Evolutionary conservation across 1,140 invertebrate genomes (phyloP).

Genomic region (Sitobion miscanthi): DNA sequence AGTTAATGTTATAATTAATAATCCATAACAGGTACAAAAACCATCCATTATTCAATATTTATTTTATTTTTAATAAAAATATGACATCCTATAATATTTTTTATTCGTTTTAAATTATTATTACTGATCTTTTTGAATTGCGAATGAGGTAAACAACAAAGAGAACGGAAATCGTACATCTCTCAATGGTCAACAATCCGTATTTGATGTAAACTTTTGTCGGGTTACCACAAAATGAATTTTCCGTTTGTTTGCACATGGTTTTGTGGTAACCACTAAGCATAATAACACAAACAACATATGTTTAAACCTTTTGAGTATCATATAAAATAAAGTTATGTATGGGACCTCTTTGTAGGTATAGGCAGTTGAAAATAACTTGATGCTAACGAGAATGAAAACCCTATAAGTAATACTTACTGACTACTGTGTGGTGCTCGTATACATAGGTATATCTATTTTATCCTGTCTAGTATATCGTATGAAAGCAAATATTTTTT

Average conservation of each 20-base stretch:
- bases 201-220: constrained; percentile 24
- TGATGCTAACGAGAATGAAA: constrained; percentile 3
- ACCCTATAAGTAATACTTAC: neutral
- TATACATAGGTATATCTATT: neutral
- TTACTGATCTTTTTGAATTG: neutral
- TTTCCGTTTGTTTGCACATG: constrained; percentile 12
- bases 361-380: constrained; percentile 8
- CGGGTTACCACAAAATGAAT: constrained; percentile 19
- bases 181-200: constrained; percentile 1
- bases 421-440: too few relatives aligned
- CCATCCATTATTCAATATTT: neutral
- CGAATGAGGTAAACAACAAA: neutral
- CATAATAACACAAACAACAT: neutral
- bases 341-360: neutral
- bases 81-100: neutral
- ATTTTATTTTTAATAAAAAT: neutral
- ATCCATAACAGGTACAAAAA: neutral
- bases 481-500: neutral
- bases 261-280: neutral
- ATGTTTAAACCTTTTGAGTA: neutral
- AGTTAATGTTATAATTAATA: neutral
- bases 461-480: neutral
- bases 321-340: neutral
- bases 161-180: neutral
- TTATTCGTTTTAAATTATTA: neutral